phyloP scores from a whole-genome alignment of 2,888 invertebrate species.

The Patella depressa region DNA sequence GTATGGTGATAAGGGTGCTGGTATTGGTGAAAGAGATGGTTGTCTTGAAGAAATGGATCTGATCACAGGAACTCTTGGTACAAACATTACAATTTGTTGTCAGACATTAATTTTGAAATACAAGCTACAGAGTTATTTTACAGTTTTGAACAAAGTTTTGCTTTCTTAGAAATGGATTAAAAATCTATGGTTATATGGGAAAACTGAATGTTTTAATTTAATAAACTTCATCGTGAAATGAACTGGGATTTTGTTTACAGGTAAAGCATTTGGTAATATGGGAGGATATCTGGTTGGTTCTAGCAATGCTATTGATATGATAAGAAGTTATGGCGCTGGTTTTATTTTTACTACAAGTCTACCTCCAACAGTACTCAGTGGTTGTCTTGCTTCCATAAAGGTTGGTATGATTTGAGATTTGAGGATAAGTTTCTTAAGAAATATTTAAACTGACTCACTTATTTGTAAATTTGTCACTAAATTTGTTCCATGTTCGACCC shows the following conservation, averaged over 20 bases:
- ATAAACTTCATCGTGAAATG: no score
- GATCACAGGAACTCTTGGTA: constrained; percentile 92
- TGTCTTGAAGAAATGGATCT: constrained; percentile 86
- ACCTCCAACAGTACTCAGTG: constrained; percentile 92
- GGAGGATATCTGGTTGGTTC: constrained; percentile 90
- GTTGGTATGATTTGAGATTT: constrained; percentile 48
- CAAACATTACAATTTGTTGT: constrained; percentile 17
- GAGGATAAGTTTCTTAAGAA: no score
- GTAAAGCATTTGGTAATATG: constrained; percentile 94
- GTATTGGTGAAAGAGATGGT: constrained; percentile 91
- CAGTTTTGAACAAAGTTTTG: no score
- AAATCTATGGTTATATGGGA: no score
- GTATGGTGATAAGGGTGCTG: constrained; percentile 93
- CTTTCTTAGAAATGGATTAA: no score
- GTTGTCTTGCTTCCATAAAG: constrained; percentile 85
- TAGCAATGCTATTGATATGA: constrained; percentile 85
- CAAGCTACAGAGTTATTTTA: no score
- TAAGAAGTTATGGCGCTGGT: constrained; percentile 94
- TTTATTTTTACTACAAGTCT: constrained; percentile 98
- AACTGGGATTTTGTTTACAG: constrained; percentile 64
- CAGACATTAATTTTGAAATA: no score
- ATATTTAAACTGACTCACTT: no score
- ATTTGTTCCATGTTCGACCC: no score
- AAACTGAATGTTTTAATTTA: no score
- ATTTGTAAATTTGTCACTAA: no score